These are phyloP conservation scores for Baronia brevicornis DNA, from an alignment of 2,888 invertebrate species.

Conservation along the genomic window DNA sequence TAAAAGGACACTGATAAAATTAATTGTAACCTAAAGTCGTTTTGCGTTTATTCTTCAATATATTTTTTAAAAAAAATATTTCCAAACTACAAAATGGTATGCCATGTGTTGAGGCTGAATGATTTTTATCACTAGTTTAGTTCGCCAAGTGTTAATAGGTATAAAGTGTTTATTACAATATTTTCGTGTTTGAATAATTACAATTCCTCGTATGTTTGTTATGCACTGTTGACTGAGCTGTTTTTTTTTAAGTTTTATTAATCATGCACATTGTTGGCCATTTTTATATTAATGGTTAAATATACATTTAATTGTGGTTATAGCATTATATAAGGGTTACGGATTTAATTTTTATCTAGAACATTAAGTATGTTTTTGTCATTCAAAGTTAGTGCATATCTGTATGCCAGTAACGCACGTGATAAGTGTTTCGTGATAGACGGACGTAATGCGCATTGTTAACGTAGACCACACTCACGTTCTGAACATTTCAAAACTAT, in stretches of 20 bases:
- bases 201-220: constrained; percentile 46
- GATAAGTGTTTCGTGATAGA: constrained; percentile 68
- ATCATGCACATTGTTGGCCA: constrained; percentile 62
- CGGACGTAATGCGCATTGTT: constrained; percentile 36
- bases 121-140: constrained; percentile 10
- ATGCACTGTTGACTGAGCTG: constrained; percentile 61
- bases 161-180: constrained; percentile 21
- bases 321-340: constrained; percentile 60
- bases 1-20: no score
- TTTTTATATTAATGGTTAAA: constrained; percentile 52
- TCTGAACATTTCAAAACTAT: constrained; percentile 20
- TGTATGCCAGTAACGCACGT: constrained; percentile 67
- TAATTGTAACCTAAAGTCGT: no score
- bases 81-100: no score
- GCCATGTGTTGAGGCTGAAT: constrained; percentile 17
- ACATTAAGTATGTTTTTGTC: constrained; percentile 40
- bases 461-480: constrained; percentile 30
- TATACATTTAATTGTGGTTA: constrained; percentile 48
- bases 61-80: no score
- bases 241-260: constrained; percentile 49
- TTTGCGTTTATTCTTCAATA: no score
- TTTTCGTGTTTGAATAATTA: constrained; percentile 21
- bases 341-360: constrained; percentile 48
- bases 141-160: constrained; percentile 20
- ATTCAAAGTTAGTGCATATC: constrained; percentile 58